Percentiles rank a stretch among this genome's conserved stretches.
Evolutionary conservation across 2,113 vertebrate genomes (phyloP).

Genomic region (Glaucidium brasilianum): DNA sequence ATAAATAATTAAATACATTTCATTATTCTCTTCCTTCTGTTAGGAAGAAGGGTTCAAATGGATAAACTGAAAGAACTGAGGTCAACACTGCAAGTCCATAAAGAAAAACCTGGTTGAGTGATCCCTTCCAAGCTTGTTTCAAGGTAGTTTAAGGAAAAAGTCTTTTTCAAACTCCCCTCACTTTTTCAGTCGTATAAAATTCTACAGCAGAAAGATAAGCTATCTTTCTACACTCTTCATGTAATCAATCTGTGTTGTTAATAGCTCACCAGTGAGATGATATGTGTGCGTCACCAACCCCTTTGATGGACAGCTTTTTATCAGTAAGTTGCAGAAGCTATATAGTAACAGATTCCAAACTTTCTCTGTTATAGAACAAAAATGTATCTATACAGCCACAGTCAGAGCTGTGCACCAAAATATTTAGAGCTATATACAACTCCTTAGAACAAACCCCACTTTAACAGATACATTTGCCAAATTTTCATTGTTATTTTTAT

Average conservation of each 20-base stretch:
- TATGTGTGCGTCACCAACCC: neutral
- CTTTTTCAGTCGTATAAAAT: neutral
- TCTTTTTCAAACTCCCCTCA: neutral
- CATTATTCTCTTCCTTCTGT: neutral
- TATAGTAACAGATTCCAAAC: neutral
- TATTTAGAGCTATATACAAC: neutral
- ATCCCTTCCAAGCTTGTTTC: neutral
- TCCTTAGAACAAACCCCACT: neutral
- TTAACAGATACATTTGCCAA: neutral
- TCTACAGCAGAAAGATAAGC: neutral
- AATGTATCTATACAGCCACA: neutral
- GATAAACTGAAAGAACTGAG: neutral
- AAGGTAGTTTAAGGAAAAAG: neutral
- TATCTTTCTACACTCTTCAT: neutral
- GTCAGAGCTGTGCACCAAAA: neutral
- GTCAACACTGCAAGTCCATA: neutral
- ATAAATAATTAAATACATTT: neutral
- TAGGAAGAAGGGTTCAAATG: neutral
- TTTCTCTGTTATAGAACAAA: neutral
- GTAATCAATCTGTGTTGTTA: conserved; percentile 3
- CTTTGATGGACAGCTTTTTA: conserved; percentile 44
- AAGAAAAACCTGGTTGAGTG: neutral
- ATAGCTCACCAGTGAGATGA: neutral
- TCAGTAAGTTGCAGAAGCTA: conserved; percentile 6
- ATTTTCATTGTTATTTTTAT: neutral